Conservation (phyloP, 2,113 vertebrate genomes). For the Miniopterus natalensis region DNA sequence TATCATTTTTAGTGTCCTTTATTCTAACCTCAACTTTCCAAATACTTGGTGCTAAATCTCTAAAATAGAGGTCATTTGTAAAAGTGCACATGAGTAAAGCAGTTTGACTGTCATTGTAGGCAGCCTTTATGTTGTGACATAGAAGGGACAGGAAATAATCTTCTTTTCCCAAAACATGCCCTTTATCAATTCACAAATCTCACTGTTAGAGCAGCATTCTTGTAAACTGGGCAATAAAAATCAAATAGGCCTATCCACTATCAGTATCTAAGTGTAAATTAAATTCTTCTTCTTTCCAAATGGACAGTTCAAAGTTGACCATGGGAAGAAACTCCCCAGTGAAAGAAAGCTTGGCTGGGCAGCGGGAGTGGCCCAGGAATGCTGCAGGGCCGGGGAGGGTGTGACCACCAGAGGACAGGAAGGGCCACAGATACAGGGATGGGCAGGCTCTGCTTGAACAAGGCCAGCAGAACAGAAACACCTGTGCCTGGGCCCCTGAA, state of each 20-base stretch:
- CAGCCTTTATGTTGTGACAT: neutral
- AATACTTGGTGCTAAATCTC: neutral
- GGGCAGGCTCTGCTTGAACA: neutral
- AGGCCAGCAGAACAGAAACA: neutral
- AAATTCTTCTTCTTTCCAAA: neutral
- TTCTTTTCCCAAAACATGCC: neutral
- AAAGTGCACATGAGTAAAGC: neutral
- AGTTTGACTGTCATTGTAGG: neutral
- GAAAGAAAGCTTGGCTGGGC: neutral
- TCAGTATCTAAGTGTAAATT: neutral
- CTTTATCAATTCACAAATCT: neutral
- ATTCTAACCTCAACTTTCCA: conserved; percentile 2
- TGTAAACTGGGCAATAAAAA: neutral
- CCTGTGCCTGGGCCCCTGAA: neutral
- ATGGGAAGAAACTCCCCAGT: neutral
- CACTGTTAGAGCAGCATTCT: neutral
- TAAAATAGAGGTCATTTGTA: neutral
- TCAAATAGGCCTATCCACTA: neutral
- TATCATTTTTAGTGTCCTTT: neutral
- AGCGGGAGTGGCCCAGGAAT: rapidly evolving
- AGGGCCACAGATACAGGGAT: rapidly evolving
- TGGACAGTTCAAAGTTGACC: neutral
- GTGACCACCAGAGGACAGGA: neutral
- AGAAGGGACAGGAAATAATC: neutral
- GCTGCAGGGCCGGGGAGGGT: rapidly evolving